Conservation (phyloP, 2,797 vertebrate genomes). For the Phrynocephalus vlangalii region DNA sequence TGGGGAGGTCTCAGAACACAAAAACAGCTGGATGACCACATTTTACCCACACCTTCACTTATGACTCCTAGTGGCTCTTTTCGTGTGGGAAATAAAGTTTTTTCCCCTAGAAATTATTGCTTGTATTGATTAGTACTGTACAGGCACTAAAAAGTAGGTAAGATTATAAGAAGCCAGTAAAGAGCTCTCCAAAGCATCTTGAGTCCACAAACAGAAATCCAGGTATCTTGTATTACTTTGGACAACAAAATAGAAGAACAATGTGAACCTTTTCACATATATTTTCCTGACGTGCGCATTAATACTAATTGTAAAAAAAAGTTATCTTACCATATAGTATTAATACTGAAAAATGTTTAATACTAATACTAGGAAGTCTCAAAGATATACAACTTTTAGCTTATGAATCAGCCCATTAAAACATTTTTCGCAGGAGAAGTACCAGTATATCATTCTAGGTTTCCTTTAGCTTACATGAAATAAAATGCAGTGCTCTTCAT, state of each 20-base stretch:
- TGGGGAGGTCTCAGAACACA: no score
- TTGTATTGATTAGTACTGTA: background rate
- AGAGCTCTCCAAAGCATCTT: background rate
- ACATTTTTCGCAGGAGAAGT: background rate
- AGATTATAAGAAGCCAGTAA: background rate
- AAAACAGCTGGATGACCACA: no score
- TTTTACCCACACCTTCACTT: no score
- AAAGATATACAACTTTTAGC: background rate
- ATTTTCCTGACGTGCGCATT: background rate
- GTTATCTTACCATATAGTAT: background rate
- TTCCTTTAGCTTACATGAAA: conserved; percentile 11
- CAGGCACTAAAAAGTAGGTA: background rate
- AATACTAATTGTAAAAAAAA: background rate
- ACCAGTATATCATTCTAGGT: background rate
- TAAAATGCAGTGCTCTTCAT: background rate
- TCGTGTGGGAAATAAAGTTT: background rate
- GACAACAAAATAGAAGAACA: no score
- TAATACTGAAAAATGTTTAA: background rate
- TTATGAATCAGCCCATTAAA: background rate
- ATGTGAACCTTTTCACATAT: background rate
- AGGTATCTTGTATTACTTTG: background rate
- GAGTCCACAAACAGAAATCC: background rate
- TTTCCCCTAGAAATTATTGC: no score
- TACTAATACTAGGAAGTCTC: background rate
- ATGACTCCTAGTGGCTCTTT: background rate